phyloP scores from a whole-genome alignment of 2,797 vertebrate genomes.

The Brachymystax lenok region DNA sequence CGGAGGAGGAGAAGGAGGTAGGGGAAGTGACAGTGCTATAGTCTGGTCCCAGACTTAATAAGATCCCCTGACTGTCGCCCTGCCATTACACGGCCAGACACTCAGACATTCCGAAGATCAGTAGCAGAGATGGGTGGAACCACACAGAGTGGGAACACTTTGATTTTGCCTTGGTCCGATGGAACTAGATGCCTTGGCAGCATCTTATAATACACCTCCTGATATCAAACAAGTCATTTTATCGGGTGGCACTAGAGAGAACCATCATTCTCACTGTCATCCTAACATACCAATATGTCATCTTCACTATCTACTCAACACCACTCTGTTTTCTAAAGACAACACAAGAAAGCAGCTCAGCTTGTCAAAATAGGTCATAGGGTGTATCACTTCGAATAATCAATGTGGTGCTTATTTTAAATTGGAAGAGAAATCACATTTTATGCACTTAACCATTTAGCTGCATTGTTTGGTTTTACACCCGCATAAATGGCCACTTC shows the following conservation, averaged over 20 bases:
- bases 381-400: not conserved
- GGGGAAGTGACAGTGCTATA: constrained; percentile 18
- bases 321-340: not conserved
- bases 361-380: not conserved
- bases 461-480: not conserved
- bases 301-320: not conserved
- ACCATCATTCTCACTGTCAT: not conserved
- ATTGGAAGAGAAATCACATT: not conserved
- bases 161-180: not conserved
- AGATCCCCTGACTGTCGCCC: constrained; percentile 37
- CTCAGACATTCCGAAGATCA: constrained; percentile 30
- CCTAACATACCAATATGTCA: not conserved
- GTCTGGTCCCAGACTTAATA: constrained; percentile 43
- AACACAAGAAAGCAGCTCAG: not conserved
- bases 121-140: constrained; percentile 10
- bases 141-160: constrained; percentile 28
- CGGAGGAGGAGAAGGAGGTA: not conserved
- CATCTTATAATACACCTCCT: not conserved
- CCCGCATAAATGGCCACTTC: not conserved
- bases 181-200: not conserved
- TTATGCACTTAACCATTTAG: not conserved
- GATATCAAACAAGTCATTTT: not conserved
- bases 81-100: constrained; percentile 24
- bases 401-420: not conserved
- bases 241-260: not conserved